Evolutionary conservation across 2,888 invertebrate genomes (phyloP), one percentile per base, ranked within the genome.

Genomic region (Chloromyia formosa): DNA sequence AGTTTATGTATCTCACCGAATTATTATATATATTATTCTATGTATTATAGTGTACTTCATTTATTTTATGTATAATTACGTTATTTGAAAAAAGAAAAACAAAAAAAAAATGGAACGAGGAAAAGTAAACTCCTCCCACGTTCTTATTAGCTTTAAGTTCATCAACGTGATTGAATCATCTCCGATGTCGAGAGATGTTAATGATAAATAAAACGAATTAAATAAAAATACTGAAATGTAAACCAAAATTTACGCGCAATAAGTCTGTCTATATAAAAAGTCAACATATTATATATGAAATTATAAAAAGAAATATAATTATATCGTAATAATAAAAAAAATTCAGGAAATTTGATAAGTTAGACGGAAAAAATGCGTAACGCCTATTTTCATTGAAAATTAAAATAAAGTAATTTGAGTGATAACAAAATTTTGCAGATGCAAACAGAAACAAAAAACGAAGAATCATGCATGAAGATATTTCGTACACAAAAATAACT

Each of bases 211-310:
- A 16, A n/a, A 27, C 16, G 23, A 62, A 62, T 22, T 35, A 35
- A 35, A 35, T 4, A 2, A 35, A 35, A 35, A 35, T 35, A 35
- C 7, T 49, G 1, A 49, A 49, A 49, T 5, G 49, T 2, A 49
- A 49, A 66, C 66, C 66, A 66, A 66, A 66, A 49, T 56, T 66
- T 66, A 66, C 22, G 49, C 45, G 66, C 66, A 66, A 49, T 66
- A 66, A 49, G 66, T 62, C 14, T 16, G 62, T 62, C 4, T 42
- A 62, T 12, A 42, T 40, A 35, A 53, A 16, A 16, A 53, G 16
- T 53, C 53, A 53, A 53, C 16, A 16, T 16, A 53, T 53, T 53
- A 16, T 60, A 14, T 60, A 60, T 60, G 20, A 60, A 14, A 14
- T n/a, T 35, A 18, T 16, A 53, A 53, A 53, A 4, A 53, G 54